Conservation (phyloP, 1,140 invertebrate species). For the Cotesia chilonis region DNA sequence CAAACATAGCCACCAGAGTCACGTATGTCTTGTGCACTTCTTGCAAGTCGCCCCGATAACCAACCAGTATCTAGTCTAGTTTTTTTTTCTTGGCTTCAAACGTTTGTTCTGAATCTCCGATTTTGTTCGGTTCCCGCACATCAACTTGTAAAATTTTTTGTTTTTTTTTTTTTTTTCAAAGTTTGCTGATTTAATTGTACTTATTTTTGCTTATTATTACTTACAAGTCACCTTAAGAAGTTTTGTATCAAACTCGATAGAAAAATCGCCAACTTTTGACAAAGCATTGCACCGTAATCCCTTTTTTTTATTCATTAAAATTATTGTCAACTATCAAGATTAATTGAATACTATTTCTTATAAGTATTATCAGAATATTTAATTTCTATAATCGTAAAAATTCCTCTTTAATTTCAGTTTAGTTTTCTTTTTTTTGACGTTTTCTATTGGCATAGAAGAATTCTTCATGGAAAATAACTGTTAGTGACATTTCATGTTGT, state of each 20-base stretch:
- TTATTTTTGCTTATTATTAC: slow-evolving; percentile 13
- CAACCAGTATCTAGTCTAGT: slow-evolving; percentile 4
- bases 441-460: slow-evolving; percentile 5
- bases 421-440: neutral
- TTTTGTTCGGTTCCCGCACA: slow-evolving; percentile 51
- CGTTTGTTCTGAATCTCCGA: slow-evolving; percentile 52
- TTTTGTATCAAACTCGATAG: neutral
- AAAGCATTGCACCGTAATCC: too few species aligned
- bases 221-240: neutral
- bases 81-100: slow-evolving; percentile 17
- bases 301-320: too few species aligned
- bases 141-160: neutral
- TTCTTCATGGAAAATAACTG: slow-evolving; percentile 20
- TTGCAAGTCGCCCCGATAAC: slow-evolving; percentile 25
- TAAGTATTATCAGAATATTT: too few species aligned
- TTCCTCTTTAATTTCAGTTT: neutral
- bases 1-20: slow-evolving; percentile 40
- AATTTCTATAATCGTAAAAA: too few species aligned
- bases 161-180: slow-evolving; percentile 45
- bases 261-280: neutral
- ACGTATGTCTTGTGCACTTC: slow-evolving; percentile 55
- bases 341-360: too few species aligned
- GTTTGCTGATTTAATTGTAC: slow-evolving; percentile 57
- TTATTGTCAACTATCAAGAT: too few species aligned
- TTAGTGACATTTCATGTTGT: slow-evolving; percentile 20